Percentiles rank a stretch among this genome's conserved stretches.
Evolutionary conservation across 1,140 invertebrate species (phyloP).

Genomic region (Littorina saxatilis): DNA sequence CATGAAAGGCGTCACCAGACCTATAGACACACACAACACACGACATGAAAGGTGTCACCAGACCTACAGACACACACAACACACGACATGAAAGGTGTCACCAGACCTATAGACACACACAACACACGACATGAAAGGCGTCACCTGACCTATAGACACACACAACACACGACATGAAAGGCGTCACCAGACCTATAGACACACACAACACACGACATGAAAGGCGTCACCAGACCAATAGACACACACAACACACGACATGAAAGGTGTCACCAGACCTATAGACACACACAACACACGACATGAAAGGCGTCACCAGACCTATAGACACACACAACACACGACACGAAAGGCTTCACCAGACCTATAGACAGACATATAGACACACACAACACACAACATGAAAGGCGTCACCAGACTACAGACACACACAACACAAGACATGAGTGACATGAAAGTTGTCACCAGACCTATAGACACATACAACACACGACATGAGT

Average conservation of each 20-base stretch:
- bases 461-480: conserved; percentile 53
- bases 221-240: conserved; percentile 64
- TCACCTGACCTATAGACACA: no score
- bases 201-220: no score
- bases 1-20: no score
- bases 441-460: conserved; percentile 46
- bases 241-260: conserved; percentile 32
- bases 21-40: no score
- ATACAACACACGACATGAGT: conserved; percentile 51
- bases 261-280: conserved; percentile 50
- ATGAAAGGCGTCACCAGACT: conserved; percentile 57
- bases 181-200: no score
- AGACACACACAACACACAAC: conserved; percentile 31
- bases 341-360: conserved; percentile 56
- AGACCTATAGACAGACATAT: conserved; percentile 56
- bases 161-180: no score
- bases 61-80: not conserved
- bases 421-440: not conserved
- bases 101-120: no score
- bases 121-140: no score
- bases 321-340: conserved; percentile 42
- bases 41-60: no score
- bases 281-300: no score
- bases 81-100: no score
- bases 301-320: conserved; percentile 61